Percentiles rank a stretch among this genome's conserved stretches.
Evolutionary conservation across 2,888 invertebrate species (phyloP).

Genomic region (Diaphora mendica): DNA sequence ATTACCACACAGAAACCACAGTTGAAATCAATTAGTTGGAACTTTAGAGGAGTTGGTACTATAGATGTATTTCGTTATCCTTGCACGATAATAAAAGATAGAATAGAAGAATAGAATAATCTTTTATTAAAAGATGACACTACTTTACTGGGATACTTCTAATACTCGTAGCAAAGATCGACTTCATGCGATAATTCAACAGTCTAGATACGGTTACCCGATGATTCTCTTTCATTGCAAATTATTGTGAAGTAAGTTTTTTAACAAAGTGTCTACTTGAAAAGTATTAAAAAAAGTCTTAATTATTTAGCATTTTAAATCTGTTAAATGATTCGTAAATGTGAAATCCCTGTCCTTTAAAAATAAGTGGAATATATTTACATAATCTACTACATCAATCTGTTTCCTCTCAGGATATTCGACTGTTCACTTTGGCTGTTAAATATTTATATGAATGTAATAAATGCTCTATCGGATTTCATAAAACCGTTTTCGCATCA

Average conservation of each 20-base stretch:
- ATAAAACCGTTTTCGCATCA: constrained; percentile 46
- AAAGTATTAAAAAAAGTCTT: neutral
- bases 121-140: too few species aligned
- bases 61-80: neutral
- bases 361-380: constrained; percentile 18
- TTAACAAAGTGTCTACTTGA: neutral
- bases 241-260: neutral
- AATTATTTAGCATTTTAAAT: neutral
- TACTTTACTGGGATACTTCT: neutral
- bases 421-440: constrained; percentile 41
- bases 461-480: constrained; percentile 46
- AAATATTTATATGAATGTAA: constrained; percentile 50
- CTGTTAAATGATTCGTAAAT: neutral
- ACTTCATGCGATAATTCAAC: too few species aligned
- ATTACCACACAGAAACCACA: neutral
- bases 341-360: neutral
- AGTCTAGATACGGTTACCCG: neutral
- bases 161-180: neutral
- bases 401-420: constrained; percentile 37
- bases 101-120: too few species aligned
- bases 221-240: too few species aligned
- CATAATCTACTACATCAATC: constrained; percentile 33
- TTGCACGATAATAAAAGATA: too few species aligned
- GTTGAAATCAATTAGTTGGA: neutral
- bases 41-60: neutral